A percentile compares a stretch with the other conserved stretches of the same genome.
Conservation (phyloP, 2,113 vertebrate genomes). For the Grammomys dolichurus region DNA sequence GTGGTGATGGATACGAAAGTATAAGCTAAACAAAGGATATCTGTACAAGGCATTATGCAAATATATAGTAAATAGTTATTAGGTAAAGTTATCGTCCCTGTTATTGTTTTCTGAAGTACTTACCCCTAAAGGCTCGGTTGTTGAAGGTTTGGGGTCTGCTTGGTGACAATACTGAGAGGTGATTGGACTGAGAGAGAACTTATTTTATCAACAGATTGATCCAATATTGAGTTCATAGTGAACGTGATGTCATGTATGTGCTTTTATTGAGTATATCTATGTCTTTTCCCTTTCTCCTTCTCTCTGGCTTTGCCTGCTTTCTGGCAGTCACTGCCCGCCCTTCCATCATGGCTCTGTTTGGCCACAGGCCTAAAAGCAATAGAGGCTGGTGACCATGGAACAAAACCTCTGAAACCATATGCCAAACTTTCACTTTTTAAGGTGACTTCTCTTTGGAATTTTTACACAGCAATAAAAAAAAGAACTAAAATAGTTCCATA, state of each 20-base stretch:
- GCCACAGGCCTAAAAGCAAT: neutral
- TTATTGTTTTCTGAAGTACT: neutral
- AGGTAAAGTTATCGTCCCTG: neutral
- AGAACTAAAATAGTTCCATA: neutral
- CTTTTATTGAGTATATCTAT: neutral
- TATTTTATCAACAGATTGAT: neutral
- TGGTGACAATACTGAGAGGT: neutral
- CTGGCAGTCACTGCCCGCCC: neutral
- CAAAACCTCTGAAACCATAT: neutral
- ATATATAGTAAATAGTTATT: neutral
- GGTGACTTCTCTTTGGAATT: neutral
- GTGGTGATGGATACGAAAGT: neutral
- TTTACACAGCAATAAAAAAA: neutral
- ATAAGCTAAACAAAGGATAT: conserved; percentile 13
- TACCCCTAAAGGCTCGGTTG: neutral
- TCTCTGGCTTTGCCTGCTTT: neutral
- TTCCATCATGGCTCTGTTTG: neutral
- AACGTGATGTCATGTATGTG: neutral
- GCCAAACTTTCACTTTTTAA: neutral
- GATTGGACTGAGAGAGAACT: neutral
- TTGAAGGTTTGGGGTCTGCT: neutral
- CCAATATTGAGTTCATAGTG: neutral
- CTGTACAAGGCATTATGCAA: neutral
- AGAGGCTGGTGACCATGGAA: too few relatives aligned
- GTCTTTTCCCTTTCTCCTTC: neutral